Evolutionary conservation across 2,113 vertebrate genomes (phyloP), one percentile per base, ranked within the genome.

Genomic region (Mionectes macconnelli): DNA sequence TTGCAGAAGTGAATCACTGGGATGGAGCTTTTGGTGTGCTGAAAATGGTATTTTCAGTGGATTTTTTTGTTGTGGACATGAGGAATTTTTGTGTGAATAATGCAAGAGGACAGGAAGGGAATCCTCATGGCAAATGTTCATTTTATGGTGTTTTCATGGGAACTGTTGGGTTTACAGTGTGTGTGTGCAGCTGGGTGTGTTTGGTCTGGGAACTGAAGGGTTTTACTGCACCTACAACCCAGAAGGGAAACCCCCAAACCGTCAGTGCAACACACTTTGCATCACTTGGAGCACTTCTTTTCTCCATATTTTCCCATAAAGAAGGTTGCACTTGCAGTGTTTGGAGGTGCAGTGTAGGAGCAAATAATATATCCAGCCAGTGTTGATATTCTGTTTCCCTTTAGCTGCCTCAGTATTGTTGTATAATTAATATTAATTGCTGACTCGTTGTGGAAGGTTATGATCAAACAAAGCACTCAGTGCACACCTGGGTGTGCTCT

Each of bases 131-230:
- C 25, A 3, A 45, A 12, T 23, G 45, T 12, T 14, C 10, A 2
- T 8, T 49, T 50, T 40, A 33, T 21, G 35, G 50, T 33, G 0
- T 77, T 88, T 59, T 6, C 21, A 15, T 45, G 55, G 3, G 81
- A 27, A 6, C 2, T 23, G 17, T 3, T 69, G 7, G 49, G 22
- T 42, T 56, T 33, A 12, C 45, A 37, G 24, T 22, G 10, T 14
- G 0, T 22, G 7, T 57, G 31, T 27, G 57, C 30, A 5, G 57
- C 7, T 55, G 3, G 3, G 0, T 35, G 2, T 30, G 6, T 42
- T 47, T 45, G 23, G 55, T 42, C 8, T 21, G 4, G 60, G 11
- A 49, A 24, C 13, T 55, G 60, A 12, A 27, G 47, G 45, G 18
- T 76, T 68, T 57, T n/a, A n/a, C n/a, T n/a, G n/a, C n/a, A n/a